Percentiles rank a stretch among this genome's conserved stretches.
Conservation (phyloP, 1,140 invertebrate species). For the Drosophila seguyi region DNA sequence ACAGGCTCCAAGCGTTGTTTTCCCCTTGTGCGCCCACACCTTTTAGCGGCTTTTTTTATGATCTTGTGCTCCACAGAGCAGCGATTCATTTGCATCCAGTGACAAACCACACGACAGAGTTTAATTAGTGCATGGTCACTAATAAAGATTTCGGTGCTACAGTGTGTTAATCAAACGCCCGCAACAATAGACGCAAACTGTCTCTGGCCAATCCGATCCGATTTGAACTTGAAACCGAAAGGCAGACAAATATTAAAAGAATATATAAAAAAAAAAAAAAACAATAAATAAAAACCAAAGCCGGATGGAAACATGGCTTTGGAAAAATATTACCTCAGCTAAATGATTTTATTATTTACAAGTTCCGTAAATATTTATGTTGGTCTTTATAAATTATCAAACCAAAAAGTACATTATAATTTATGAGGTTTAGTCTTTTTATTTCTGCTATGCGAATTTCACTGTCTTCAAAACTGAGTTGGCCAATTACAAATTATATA, state of each 20-base stretch:
- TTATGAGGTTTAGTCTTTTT: not conserved
- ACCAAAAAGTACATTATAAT: not conserved
- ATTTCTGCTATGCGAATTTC: not conserved
- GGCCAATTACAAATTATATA: not conserved
- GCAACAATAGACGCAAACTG: slow-evolving; percentile 66
- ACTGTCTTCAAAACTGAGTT: not conserved
- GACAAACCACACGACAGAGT: slow-evolving; percentile 67
- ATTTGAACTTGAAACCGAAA: slow-evolving; percentile 64
- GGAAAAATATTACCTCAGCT: slow-evolving; percentile 8
- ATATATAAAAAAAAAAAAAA: not conserved
- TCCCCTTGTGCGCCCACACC: slow-evolving; percentile 74
- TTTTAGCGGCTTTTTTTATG: slow-evolving; percentile 83
- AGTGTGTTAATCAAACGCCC: slow-evolving; percentile 79
- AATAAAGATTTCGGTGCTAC: slow-evolving; percentile 68
- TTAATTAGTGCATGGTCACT: slow-evolving; percentile 83
- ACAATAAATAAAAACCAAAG: slow-evolving; percentile 35
- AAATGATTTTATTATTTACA: not conserved
- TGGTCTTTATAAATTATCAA: not conserved
- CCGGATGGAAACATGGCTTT: slow-evolving; percentile 47
- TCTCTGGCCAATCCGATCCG: slow-evolving; percentile 38
- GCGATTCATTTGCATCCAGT: slow-evolving; percentile 61
- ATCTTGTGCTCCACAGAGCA: slow-evolving; percentile 78
- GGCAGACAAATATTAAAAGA: not conserved
- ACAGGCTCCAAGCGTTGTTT: slow-evolving; percentile 38
- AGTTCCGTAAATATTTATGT: slow-evolving; percentile 17